A percentile compares a stretch with the other conserved stretches of the same genome.
phyloP scores from a whole-genome alignment of 2,888 invertebrate species.

The Drosophila prostipennis region DNA sequence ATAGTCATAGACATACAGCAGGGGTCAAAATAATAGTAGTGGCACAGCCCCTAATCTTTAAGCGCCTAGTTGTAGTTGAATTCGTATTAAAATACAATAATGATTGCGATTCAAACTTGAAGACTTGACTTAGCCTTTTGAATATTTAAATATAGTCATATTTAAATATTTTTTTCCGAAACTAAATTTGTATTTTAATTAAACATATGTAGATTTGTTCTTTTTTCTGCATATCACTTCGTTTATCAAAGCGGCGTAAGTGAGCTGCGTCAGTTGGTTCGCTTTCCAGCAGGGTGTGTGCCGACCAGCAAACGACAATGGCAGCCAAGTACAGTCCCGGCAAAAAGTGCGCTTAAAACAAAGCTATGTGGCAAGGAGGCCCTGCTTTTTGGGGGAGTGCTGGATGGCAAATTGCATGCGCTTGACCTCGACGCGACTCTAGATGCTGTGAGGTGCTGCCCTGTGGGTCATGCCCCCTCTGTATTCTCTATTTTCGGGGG shows the following conservation, averaged over 20 bases:
- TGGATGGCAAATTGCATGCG: conserved; percentile 40
- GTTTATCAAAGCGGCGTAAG: no score
- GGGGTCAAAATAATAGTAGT: no score
- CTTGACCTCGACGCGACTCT: conserved; percentile 46
- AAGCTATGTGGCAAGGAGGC: conserved; percentile 23
- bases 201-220: no score
- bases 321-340: conserved; percentile 21
- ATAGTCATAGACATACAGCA: no score
- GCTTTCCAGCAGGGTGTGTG: background rate
- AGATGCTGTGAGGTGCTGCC: conserved; percentile 22
- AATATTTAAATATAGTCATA: no score
- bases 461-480: conserved; percentile 14
- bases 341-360: conserved; percentile 15
- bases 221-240: background rate
- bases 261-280: background rate
- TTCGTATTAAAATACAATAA: no score
- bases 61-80: no score
- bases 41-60: no score
- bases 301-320: conserved; percentile 21
- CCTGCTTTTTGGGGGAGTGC: conserved; percentile 17
- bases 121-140: no score
- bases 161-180: no score
- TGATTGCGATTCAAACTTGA: no score
- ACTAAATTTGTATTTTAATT: no score
- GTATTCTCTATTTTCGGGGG: conserved; percentile 13